Base-by-base conservation (phyloP, 35 echinoderm and acorn worm species). In the Apostichopus japonicus region DNA sequence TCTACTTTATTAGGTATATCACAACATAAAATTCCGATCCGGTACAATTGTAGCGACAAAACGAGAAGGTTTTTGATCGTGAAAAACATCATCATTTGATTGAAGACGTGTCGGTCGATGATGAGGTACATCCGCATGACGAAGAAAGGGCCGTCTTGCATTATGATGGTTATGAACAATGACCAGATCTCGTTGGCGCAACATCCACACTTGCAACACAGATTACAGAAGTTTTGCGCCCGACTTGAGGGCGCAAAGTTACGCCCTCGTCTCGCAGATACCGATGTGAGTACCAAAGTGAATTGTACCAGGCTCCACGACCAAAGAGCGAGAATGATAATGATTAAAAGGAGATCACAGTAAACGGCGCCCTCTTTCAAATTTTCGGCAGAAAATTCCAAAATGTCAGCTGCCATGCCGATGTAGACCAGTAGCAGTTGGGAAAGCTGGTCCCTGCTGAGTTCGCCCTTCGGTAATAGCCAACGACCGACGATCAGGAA, bases 331-430 rank as follows among this genome's bases (percentile, higher is more conserved):
- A 99, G 93, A 58, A 99, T 95, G 15, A 93, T 27, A 7, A 92
- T 81, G 72, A 99, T 96, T 17, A 99, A 58, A 55, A 90, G 9
- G 11, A 91, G n/a, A 58, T 99, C 90, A 61, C 97, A 99, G 86
- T 89, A 91, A 54, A 96, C 93, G 10, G 57, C 91, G 22, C 92
- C 79, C 65, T 95, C 95, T 56, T 99, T 93, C 9, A 99, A 25
- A 24, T 90, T 94, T 90, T 99, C 97, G 8, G 83, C 70, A 19
- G 82, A 95, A 65, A 99, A 99, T 59, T 99, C 97, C 23, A 99
- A 87, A 78, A 96, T 99, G 84, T 99, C 95, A 6, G 97, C 97
- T 23, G 97, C 93, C 97, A 99, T 99, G 56, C 95, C 97, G 25
- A 99, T 94, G 92, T 95, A 96, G 0, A 96, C 97, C 23, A 99